Base-by-base conservation (phyloP, 1,140 invertebrate species). In the Caenorhabditis briggsae region DNA sequence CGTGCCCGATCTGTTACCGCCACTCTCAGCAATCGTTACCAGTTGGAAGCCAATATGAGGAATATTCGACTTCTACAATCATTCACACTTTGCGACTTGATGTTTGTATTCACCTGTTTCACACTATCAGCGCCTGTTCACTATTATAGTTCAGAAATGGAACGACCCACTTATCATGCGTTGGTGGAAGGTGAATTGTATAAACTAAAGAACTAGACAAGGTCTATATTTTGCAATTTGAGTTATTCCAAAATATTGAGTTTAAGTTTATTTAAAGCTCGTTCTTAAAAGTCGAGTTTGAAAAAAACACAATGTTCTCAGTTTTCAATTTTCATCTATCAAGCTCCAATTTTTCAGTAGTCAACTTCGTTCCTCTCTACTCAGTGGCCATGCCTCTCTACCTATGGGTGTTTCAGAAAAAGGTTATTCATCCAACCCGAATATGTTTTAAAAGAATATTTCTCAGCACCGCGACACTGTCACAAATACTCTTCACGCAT, bases 91-190 rank as follows among this genome's bases (percentile, higher is more conserved):
- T 78, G 70, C 23, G 70, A 78, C 11, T 20, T 78, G n/a, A 53
- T 78, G 2, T 78, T 78, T 53, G 70, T 78, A n/a, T 78, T 78
- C 46, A 78, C 70, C 5, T 78, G 70, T 23, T 78, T 78, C 70
- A 50, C 70, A 11, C 12, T 78, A 11, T 78, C 70, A 9, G 70
- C 70, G 11, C 70, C 70, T 8, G 70, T 78, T 25, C 70, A 78
- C 23, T 78, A 78, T 25, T 78, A 78, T 23, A 78, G 70, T 78
- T 43, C 25, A 18, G 70, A 78, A 23, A 78, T 78, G 43, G 70
- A 78, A 53, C 46, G 70, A 53, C 46, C 70, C 8, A 78, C 70
- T 41, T 78, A 78, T 50, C 70, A 78, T 50, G 70, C 46, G 5
- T 14, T 78, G 20, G 70, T 78, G 5, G 70, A 78, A 78, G 70